Percentiles rank a stretch among this genome's conserved stretches.
Evolutionary conservation across 2,113 vertebrate genomes (phyloP).

Genomic region (Elgaria multicarinata): DNA sequence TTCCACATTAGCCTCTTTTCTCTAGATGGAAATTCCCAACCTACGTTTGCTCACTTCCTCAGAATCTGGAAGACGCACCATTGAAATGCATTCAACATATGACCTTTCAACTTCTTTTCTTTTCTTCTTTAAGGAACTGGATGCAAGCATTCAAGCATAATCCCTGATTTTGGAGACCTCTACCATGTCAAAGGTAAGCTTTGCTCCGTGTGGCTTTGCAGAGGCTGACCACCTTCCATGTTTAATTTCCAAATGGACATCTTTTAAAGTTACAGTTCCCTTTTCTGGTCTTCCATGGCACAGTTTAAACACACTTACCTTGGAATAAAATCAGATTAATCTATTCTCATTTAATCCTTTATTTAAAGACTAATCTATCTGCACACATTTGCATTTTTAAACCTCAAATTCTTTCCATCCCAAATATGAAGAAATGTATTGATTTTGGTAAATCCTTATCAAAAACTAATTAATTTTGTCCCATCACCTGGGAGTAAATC

Average conservation of each 20-base stretch:
- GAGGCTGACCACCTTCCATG: no score
- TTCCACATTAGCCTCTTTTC: neutral
- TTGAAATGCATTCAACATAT: neutral
- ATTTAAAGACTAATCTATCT: no score
- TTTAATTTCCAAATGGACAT: neutral
- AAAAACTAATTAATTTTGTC: no score
- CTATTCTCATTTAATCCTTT: no score
- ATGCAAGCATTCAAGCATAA: neutral
- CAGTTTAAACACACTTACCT: neutral
- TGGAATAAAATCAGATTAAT: neutral
- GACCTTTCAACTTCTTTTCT: neutral
- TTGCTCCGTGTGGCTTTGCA: neutral
- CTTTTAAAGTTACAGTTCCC: neutral
- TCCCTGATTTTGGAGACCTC: constrained; percentile 10
- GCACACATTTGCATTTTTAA: no score
- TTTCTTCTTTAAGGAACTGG: constrained; percentile 8
- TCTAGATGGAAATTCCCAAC: no score
- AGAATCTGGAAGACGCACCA: neutral
- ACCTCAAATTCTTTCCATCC: no score
- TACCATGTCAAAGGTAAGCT: constrained; percentile 36
- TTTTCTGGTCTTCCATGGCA: neutral
- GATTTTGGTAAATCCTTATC: no score
- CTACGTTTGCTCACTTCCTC: neutral
- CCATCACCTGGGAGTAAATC: neutral
- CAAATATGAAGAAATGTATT: no score